phyloP scores from a whole-genome alignment of 2,888 invertebrate species.

The Rotaria socialis region DNA sequence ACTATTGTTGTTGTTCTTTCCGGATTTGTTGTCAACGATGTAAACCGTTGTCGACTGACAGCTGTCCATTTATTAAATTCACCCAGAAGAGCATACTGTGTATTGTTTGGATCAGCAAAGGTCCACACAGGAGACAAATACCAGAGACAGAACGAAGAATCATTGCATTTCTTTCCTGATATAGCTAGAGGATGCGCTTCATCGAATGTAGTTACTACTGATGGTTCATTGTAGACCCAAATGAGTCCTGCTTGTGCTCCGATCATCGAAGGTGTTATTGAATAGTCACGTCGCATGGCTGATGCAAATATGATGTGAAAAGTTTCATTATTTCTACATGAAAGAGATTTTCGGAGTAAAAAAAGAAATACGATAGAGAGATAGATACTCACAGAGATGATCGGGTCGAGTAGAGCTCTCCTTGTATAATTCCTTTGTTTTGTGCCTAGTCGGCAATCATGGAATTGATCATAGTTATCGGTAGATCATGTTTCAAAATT shows the following conservation, averaged over 20 bases:
- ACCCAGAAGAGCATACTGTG: too few species aligned
- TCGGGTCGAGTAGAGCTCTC: background rate
- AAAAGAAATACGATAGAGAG: background rate
- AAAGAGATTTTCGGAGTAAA: background rate
- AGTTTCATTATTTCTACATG: background rate
- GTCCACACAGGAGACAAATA: too few species aligned
- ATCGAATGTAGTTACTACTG: background rate
- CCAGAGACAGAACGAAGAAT: too few species aligned
- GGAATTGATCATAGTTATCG: conserved; percentile 50
- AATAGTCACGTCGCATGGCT: background rate
- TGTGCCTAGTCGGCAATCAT: background rate
- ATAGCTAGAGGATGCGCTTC: too few species aligned
- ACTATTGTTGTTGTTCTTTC: too few species aligned
- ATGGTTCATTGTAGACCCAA: background rate
- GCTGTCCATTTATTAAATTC: too few species aligned
- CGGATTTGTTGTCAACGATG: too few species aligned
- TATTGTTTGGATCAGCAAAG: too few species aligned
- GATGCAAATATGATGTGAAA: background rate
- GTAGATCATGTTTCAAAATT: conserved; percentile 42
- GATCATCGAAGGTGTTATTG: background rate
- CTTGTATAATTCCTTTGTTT: background rate
- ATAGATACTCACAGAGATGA: background rate
- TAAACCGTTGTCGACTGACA: too few species aligned
- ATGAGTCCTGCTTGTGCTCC: background rate
- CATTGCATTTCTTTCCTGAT: too few species aligned